These are phyloP conservation scores for Pentamera pediparva DNA, from an alignment of 53 echinoderm and acorn worm species.

Conservation along the genomic window DNA sequence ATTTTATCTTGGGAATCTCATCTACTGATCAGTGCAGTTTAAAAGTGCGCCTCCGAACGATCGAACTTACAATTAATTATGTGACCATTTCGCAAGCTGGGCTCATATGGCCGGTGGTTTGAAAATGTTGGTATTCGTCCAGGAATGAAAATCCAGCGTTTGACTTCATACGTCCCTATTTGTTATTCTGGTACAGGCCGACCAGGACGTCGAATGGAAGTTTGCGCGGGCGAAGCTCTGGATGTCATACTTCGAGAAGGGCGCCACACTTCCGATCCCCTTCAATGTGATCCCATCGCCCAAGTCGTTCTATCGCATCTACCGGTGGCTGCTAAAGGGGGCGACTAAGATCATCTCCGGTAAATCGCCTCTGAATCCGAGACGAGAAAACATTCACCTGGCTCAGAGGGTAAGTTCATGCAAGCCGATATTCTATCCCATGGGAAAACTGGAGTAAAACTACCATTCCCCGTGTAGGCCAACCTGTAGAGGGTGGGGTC, in stretches of 20 bases:
- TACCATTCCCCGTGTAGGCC: too few relatives aligned
- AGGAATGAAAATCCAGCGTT: too few relatives aligned
- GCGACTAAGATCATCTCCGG: conserved; percentile 18
- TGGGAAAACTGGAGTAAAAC: not conserved
- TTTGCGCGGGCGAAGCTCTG: conserved; percentile 91
- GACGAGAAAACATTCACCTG: conserved; percentile 42
- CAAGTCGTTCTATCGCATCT: conserved; percentile 61
- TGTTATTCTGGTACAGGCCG: conserved; percentile 73
- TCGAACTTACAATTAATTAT: not conserved
- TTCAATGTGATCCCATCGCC: conserved; percentile 91
- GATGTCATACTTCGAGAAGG: conserved; percentile 93
- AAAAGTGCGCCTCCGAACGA: not conserved
- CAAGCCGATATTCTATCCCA: not conserved
- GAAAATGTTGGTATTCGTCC: too few relatives aligned
- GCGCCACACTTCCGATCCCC: conserved; percentile 91
- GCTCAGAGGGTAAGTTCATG: conserved; percentile 60
- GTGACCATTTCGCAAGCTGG: not conserved
- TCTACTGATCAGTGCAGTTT: too few relatives aligned
- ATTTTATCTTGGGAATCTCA: too few relatives aligned
- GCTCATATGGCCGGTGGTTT: too few relatives aligned
- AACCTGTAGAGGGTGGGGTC: too few relatives aligned
- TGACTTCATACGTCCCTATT: too few relatives aligned
- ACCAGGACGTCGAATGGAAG: conserved; percentile 97
- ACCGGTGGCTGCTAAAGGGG: conserved; percentile 52
- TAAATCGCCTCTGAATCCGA: conserved; percentile 14